These are phyloP conservation scores for Condylostylus longicornis DNA, from an alignment of 1,140 invertebrate genomes.

Conservation along the genomic window DNA sequence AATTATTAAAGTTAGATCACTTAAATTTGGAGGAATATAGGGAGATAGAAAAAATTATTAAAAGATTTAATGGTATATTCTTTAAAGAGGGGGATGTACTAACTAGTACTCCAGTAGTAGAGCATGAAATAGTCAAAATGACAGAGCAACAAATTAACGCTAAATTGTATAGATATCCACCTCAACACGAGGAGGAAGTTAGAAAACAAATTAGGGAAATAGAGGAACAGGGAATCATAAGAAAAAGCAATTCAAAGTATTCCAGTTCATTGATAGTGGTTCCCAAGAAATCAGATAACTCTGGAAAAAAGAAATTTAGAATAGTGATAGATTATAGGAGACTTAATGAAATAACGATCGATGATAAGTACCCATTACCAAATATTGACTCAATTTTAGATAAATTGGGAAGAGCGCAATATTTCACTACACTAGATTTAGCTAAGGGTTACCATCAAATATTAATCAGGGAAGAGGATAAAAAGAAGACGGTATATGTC, in stretches of 20 bases:
- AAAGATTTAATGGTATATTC: no score
- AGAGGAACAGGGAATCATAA: slow-evolving; percentile 29
- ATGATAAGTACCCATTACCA: slow-evolving; percentile 36
- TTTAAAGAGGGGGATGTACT: slow-evolving; percentile 4
- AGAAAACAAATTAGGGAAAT: slow-evolving; percentile 15
- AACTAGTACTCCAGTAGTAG: slow-evolving; percentile 2
- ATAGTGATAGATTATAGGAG: slow-evolving; percentile 29
- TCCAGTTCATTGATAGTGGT: slow-evolving; percentile 28
- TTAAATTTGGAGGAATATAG: no score
- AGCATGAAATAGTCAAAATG: slow-evolving; percentile 18
- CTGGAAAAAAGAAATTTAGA: slow-evolving; percentile 10
- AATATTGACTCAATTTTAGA: slow-evolving; percentile 30
- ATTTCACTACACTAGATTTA: slow-evolving; percentile 32
- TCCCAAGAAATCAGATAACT: slow-evolving; percentile 19
- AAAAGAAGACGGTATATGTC: slow-evolving; percentile 32
- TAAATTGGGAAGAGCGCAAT: slow-evolving; percentile 18
- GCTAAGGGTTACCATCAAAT: no score
- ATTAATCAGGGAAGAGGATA: slow-evolving; percentile 12
- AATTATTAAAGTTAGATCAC: no score
- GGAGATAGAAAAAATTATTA: no score
- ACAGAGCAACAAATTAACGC: slow-evolving; percentile 12
- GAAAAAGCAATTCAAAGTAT: slow-evolving; percentile 20
- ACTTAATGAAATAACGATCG: slow-evolving; percentile 28
- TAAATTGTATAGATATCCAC: slow-evolving; percentile 24
- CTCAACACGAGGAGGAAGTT: slow-evolving; percentile 29